Evolutionary conservation across 2,888 invertebrate species (phyloP).

Genomic region (Yponomeuta cagnagella): DNA sequence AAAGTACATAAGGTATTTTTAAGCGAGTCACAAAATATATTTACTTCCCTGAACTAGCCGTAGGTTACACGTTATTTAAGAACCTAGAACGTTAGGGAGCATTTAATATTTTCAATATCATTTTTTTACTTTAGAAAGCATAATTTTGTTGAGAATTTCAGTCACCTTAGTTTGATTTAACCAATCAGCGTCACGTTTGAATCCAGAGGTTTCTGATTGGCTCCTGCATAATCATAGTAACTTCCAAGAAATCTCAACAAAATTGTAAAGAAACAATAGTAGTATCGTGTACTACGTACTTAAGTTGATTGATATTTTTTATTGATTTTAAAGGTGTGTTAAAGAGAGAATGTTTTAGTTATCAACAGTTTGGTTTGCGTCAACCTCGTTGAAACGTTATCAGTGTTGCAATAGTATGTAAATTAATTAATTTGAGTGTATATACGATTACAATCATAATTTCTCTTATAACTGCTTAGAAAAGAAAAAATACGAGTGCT

Average conservation of each 20-base stretch:
- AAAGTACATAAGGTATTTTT: constrained; percentile 63
- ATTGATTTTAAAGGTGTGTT: constrained; percentile 50
- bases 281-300: constrained; percentile 25
- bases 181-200: background rate
- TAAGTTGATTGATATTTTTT: constrained; percentile 23
- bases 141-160: constrained; percentile 40
- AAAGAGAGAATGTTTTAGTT: constrained; percentile 45
- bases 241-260: background rate
- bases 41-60: constrained; percentile 58
- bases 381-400: constrained; percentile 68
- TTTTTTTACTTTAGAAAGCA: constrained; percentile 54
- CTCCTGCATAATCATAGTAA: background rate
- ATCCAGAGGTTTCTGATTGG: background rate
- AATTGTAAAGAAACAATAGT: background rate
- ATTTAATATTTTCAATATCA: constrained; percentile 50
- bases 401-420: constrained; percentile 73
- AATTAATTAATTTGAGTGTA: constrained; percentile 63
- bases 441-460: constrained; percentile 45
- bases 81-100: constrained; percentile 66
- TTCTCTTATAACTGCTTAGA: constrained; percentile 54
- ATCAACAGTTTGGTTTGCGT: constrained; percentile 59
- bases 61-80: constrained; percentile 67
- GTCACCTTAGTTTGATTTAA: background rate
- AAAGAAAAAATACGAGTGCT: constrained; percentile 43
- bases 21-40: constrained; percentile 74